A percentile compares a stretch with the other conserved stretches of the same genome.
phyloP scores from a whole-genome alignment of 2,888 invertebrate genomes.

The Entomobrya multifasciata region DNA sequence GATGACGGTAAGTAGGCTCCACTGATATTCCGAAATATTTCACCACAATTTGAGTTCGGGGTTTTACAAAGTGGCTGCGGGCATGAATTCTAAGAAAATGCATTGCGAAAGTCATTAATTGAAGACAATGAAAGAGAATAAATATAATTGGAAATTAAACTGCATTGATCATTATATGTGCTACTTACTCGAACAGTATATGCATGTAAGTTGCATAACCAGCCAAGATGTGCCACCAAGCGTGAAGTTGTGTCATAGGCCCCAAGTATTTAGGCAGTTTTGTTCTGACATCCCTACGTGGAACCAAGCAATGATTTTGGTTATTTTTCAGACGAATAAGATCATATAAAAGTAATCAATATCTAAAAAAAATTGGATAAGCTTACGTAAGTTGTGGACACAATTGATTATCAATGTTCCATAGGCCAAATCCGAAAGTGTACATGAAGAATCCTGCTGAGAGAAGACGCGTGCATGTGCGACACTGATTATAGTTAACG shows the following conservation, averaged over 20 bases:
- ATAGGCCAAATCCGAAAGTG: constrained; percentile 81
- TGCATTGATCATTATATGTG: too few species aligned
- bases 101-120: neutral
- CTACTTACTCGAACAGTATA: constrained; percentile 80
- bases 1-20: constrained; percentile 71
- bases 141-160: neutral
- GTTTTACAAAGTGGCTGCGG: constrained; percentile 78
- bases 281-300: constrained; percentile 76
- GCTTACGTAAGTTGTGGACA: constrained; percentile 81
- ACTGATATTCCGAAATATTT: constrained; percentile 76
- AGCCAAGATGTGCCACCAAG: constrained; percentile 82
- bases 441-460: constrained; percentile 80
- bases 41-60: constrained; percentile 71
- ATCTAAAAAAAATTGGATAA: neutral
- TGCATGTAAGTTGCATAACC: constrained; percentile 82
- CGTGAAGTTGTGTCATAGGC: constrained; percentile 82
- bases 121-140: neutral
- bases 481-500: constrained; percentile 78
- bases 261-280: constrained; percentile 79
- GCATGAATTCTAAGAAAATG: constrained; percentile 77
- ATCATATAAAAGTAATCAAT: neutral
- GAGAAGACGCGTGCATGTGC: constrained; percentile 77
- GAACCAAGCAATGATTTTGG: neutral
- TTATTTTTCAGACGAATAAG: neutral
- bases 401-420: constrained; percentile 82